phyloP scores from a whole-genome alignment of 2,888 invertebrate species.

The Thymelicus sylvestris region DNA sequence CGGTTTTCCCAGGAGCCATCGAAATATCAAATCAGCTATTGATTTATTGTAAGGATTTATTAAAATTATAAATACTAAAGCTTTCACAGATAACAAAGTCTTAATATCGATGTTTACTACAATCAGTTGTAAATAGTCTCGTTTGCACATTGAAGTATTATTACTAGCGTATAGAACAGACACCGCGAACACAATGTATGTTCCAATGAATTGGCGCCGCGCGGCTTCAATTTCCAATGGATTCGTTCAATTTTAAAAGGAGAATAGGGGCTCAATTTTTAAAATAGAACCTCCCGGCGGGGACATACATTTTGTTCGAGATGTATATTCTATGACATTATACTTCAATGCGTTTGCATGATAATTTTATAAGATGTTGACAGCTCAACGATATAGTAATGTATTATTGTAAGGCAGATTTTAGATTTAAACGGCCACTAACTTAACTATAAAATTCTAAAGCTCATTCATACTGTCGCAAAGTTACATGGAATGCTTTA shows the following conservation, averaged over 20 bases:
- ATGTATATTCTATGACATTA: too few relatives aligned
- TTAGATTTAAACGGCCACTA: slow-evolving; percentile 62
- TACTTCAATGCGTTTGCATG: slow-evolving; percentile 77
- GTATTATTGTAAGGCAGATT: slow-evolving; percentile 65
- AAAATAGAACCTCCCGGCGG: too few relatives aligned
- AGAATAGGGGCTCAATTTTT: too few relatives aligned
- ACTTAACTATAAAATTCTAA: slow-evolving; percentile 37
- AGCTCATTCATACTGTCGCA: slow-evolving; percentile 29
- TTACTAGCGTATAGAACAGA: too few relatives aligned
- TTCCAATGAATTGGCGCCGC: too few relatives aligned
- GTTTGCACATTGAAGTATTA: too few relatives aligned
- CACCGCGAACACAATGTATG: too few relatives aligned
- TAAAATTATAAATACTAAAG: slow-evolving; percentile 43
- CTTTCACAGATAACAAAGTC: slow-evolving; percentile 49
- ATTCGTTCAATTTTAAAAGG: too few relatives aligned
- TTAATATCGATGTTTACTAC: slow-evolving; percentile 44
- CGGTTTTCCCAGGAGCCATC: neutral
- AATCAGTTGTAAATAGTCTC: slow-evolving; percentile 70
- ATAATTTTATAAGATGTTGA: slow-evolving; percentile 71
- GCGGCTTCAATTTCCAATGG: too few relatives aligned
- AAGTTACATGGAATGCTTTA: neutral
- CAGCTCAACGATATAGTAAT: slow-evolving; percentile 78
- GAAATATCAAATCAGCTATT: slow-evolving; percentile 4
- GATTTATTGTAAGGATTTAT: slow-evolving; percentile 10
- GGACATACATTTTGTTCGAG: too few relatives aligned